Conservation (phyloP, 2,888 invertebrate genomes). For the Tetranychus truncatus region DNA sequence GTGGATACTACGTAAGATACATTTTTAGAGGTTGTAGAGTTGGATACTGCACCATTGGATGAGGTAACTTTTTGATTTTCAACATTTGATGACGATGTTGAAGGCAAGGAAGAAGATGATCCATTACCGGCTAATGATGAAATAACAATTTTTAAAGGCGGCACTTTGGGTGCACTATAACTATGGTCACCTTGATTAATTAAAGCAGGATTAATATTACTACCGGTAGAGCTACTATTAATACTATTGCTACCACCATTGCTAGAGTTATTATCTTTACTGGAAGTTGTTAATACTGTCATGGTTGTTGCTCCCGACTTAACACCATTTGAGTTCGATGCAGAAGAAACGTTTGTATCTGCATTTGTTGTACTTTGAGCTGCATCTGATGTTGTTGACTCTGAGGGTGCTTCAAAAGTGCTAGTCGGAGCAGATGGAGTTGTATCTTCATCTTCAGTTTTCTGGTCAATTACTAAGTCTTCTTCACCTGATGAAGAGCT, state of each 20-base stretch:
- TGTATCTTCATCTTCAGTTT: neutral
- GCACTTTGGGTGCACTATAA: constrained; percentile 12
- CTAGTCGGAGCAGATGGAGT: neutral
- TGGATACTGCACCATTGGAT: neutral
- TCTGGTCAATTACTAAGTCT: neutral
- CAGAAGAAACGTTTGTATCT: too few relatives aligned
- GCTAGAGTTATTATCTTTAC: too few relatives aligned
- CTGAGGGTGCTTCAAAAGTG: too few relatives aligned
- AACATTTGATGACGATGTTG: constrained; percentile 7
- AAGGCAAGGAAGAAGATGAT: neutral
- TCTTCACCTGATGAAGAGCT: constrained; percentile 3
- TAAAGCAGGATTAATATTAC: too few relatives aligned
- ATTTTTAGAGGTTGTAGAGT: constrained; percentile 1
- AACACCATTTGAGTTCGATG: too few relatives aligned
- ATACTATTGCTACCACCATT: too few relatives aligned
- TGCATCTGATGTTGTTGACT: too few relatives aligned
- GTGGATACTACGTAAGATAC: constrained; percentile 6
- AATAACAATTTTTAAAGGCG: constrained; percentile 12
- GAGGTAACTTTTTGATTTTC: constrained; percentile 12
- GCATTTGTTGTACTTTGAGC: too few relatives aligned
- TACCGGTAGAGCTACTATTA: too few relatives aligned
- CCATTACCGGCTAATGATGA: constrained; percentile 9
- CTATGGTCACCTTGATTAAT: neutral
- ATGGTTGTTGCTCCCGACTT: too few relatives aligned
- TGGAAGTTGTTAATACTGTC: too few relatives aligned